Base-by-base conservation (phyloP, 2,888 invertebrate species). In the Plebejus anna region DNA sequence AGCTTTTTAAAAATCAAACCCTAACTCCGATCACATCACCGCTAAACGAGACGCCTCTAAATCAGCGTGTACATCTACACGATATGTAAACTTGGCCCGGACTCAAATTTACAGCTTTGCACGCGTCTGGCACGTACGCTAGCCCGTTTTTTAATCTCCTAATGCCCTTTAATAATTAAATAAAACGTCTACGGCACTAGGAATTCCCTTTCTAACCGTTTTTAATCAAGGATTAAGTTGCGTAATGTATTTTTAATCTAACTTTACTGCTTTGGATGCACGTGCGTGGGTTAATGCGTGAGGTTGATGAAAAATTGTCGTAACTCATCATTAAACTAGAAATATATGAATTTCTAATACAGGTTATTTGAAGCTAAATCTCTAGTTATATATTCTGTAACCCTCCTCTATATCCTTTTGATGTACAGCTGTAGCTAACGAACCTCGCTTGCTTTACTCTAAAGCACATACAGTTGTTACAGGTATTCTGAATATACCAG, bases 81-180 rank as follows among this genome's bases (percentile, higher is more conserved):
- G 76, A 57, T 71, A 71, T 76, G 76, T 70, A 76, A 76, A 79
- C 78, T 81, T 81, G 81, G 81, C 80, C 77, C 79, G 76, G 78
- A 80, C 80, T 80, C 81, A 80, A 80, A 80, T 79, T 80, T 78
- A 72, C 79, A 78, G 77, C 78, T 78, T 80, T 77, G 77, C 80
- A 77, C 79, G 78, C 79, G 76, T 78, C 77, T 81, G 77, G 78
- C 78, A 79, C 77, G 78, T 78, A 55, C 70, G 70, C 55, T 36
- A 36, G 38, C 5, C 57, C 42, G 38, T 76, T 76, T 38, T 70
- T 70, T 77, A 79, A 77, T 75, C 76, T 76, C 71, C 61, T 36
- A 57, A 76, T 77, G 32, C 71, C 75, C 77, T 78, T 78, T 70
- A 79, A 55, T 73, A 73, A 73, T 73, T 73, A 73, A 73, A 73